phyloP scores from a whole-genome alignment of 2,888 invertebrate genomes.

The Thalpophila matura region DNA sequence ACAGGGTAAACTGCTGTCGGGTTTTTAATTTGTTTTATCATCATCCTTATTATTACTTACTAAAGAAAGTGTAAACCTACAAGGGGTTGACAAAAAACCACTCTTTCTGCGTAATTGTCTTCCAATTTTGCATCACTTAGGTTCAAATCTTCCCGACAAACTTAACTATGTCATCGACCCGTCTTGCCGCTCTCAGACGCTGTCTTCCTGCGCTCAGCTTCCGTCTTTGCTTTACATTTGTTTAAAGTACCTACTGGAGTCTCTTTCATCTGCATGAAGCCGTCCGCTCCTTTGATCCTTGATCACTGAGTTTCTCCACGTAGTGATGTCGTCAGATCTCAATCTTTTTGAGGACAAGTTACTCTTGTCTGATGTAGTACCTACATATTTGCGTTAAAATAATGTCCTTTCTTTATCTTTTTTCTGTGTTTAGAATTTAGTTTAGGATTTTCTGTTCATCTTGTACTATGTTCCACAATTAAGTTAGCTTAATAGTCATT shows the following conservation, averaged over 20 bases:
- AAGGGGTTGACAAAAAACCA: too few relatives aligned
- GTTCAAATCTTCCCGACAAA: background rate
- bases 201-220: background rate
- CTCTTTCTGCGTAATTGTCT: background rate
- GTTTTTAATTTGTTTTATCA: too few relatives aligned
- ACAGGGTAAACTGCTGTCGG: too few relatives aligned
- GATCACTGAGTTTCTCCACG: constrained; percentile 34
- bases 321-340: background rate
- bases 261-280: constrained; percentile 8
- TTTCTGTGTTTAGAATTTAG: background rate
- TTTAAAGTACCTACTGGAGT: background rate
- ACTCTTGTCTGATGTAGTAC: background rate
- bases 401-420: background rate
- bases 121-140: background rate
- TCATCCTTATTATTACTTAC: too few relatives aligned
- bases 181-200: background rate
- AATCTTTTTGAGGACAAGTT: background rate
- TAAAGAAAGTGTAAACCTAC: too few relatives aligned
- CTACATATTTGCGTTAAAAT: background rate
- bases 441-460: too few relatives aligned
- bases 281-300: constrained; percentile 17
- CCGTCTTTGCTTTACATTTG: constrained; percentile 8
- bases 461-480: too few relatives aligned
- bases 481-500: too few relatives aligned
- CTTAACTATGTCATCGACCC: background rate